phyloP scores from a whole-genome alignment of 2,113 vertebrate genomes.

The Apodemus speciosus region DNA sequence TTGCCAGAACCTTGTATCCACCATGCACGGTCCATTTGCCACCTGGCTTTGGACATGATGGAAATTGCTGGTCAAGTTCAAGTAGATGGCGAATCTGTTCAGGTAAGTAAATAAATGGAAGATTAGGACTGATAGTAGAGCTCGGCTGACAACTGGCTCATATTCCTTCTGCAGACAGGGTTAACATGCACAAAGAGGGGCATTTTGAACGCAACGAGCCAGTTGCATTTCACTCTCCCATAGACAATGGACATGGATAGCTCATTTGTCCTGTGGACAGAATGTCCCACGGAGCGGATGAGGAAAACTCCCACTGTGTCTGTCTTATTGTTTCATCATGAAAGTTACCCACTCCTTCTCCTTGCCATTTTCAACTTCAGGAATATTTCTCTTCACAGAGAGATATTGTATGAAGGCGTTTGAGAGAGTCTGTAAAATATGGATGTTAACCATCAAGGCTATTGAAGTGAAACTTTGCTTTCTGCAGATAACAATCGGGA shows the following conservation, averaged over 20 bases:
- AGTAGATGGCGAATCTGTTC: conserved; percentile 95
- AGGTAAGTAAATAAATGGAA: conserved; percentile 86
- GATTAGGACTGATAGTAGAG: not conserved
- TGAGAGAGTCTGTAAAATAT: not conserved
- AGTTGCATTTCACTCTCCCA: not conserved
- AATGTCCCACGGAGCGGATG: not conserved
- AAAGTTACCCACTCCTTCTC: not conserved
- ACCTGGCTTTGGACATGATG: conserved; percentile 98
- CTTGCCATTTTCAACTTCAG: not conserved
- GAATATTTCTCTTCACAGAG: not conserved
- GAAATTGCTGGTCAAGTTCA: conserved; percentile 98
- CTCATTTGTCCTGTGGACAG: not conserved
- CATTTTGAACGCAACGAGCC: not conserved
- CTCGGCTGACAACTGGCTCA: not conserved
- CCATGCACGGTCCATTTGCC: conserved; percentile 97
- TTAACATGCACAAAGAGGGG: not conserved
- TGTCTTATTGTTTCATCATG: not conserved
- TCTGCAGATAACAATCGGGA: conserved; percentile 96
- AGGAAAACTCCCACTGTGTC: not conserved
- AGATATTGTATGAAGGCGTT: not conserved
- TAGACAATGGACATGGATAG: not conserved
- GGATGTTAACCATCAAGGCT: not conserved
- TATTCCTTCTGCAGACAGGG: not conserved
- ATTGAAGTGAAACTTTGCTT: conserved; percentile 34
- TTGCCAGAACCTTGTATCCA: conserved; percentile 97